A percentile compares a stretch with the other conserved stretches of the same genome.
These are phyloP conservation scores for Anastrepha obliqua DNA, from an alignment of 1,140 invertebrate species.

Conservation along the genomic window DNA sequence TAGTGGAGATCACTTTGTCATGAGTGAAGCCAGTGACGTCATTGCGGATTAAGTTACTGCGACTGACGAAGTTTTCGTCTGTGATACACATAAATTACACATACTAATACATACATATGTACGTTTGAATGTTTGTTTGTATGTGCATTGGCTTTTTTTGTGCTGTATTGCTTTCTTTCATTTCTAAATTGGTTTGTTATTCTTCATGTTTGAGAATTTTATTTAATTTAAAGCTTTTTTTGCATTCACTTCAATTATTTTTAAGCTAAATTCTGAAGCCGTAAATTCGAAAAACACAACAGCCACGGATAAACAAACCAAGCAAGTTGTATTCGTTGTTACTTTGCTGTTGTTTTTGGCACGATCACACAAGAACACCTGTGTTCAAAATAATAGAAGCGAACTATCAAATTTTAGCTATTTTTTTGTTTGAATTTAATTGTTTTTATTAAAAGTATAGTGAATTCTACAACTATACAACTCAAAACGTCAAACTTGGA, in stretches of 20 bases:
- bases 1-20: background rate
- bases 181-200: background rate
- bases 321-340: background rate
- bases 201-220: background rate
- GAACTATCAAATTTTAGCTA: too few species aligned
- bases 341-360: too few species aligned
- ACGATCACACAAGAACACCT: too few species aligned
- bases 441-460: too few species aligned
- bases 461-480: too few species aligned
- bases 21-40: constrained; percentile 4
- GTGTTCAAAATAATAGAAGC: too few species aligned
- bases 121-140: background rate
- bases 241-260: background rate
- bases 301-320: background rate
- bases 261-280: background rate
- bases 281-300: background rate
- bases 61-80: background rate
- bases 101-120: background rate
- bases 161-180: background rate
- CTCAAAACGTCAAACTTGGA: too few species aligned
- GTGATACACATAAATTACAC: background rate
- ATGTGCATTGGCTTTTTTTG: background rate
- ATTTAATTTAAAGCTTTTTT: background rate
- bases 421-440: too few species aligned
- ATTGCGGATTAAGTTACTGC: constrained; percentile 24